These are phyloP conservation scores for Rhodophaea formosa DNA, from an alignment of 2,888 invertebrate genomes.

Conservation along the genomic window DNA sequence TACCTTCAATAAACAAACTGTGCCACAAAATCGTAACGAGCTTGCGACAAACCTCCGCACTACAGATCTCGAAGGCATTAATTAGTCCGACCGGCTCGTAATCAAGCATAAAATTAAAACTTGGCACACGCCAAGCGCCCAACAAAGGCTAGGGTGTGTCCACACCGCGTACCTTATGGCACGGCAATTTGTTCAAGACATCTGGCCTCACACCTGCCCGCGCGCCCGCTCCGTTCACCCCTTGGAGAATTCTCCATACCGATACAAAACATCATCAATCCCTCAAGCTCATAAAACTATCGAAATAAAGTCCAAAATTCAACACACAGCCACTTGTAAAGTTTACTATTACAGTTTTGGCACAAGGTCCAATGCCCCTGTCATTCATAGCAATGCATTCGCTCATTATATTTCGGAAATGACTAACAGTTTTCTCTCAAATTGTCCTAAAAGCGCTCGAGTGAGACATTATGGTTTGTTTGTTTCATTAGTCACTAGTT, in stretches of 20 bases:
- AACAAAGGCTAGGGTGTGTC: constrained; percentile 73
- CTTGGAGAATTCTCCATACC: constrained; percentile 26
- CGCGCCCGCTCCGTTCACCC: constrained; percentile 48
- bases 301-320: constrained; percentile 39
- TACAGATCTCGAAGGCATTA: constrained; percentile 71
- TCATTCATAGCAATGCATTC: constrained; percentile 59
- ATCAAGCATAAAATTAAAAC: constrained; percentile 81
- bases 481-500: constrained; percentile 54
- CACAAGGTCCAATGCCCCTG: constrained; percentile 70
- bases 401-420: constrained; percentile 76
- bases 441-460: constrained; percentile 63
- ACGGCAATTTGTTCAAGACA: constrained; percentile 79
- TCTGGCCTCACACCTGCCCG: constrained; percentile 79
- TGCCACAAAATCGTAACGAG: constrained; percentile 26
- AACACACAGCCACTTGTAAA: constrained; percentile 24
- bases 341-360: constrained; percentile 61
- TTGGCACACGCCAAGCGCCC: constrained; percentile 76
- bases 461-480: constrained; percentile 59
- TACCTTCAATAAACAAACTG: not conserved
- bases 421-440: constrained; percentile 69
- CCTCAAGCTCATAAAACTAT: constrained; percentile 27
- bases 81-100: constrained; percentile 70
- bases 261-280: constrained; percentile 9
- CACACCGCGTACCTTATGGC: constrained; percentile 76
- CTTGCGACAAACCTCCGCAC: constrained; percentile 43